Evolutionary conservation across 2,888 invertebrate species (phyloP).

Genomic region (Osmoderma eremita): DNA sequence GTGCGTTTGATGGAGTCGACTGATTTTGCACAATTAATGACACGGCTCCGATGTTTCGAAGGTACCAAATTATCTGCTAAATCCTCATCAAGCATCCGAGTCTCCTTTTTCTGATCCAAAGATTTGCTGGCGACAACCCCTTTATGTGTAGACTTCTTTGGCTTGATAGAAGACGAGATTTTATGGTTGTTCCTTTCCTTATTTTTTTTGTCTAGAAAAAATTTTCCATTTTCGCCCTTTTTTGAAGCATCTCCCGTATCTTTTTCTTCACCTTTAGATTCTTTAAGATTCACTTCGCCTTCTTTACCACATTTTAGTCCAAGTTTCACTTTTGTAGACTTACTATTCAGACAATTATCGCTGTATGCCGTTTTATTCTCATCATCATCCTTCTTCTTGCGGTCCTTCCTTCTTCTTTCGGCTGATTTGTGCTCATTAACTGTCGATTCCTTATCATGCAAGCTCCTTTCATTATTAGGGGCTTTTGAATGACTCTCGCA

Average conservation of each 20-base stretch:
- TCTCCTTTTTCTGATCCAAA: too few species aligned
- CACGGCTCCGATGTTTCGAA: not conserved
- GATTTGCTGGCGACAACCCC: not conserved
- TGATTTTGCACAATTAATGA: not conserved
- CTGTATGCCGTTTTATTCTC: conserved; percentile 7
- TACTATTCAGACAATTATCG: conserved; percentile 22
- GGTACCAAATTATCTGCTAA: not conserved
- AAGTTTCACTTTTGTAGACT: not conserved
- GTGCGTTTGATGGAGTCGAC: not conserved
- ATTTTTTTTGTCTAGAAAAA: conserved; percentile 15
- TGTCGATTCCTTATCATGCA: too few species aligned
- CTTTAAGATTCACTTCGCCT: not conserved
- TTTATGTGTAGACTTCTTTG: not conserved
- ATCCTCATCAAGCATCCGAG: not conserved
- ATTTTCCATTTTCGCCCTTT: not conserved
- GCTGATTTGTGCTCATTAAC: not conserved
- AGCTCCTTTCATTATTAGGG: not conserved
- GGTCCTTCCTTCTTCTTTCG: conserved; percentile 14
- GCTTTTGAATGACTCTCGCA: not conserved
- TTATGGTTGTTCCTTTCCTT: not conserved
- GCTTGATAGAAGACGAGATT: not conserved
- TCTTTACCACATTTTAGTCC: not conserved
- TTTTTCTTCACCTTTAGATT: not conserved
- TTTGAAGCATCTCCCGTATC: not conserved
- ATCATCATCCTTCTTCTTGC: conserved; percentile 3